phyloP scores from a whole-genome alignment of 2,113 vertebrate species.

The Osmerus mordax region DNA sequence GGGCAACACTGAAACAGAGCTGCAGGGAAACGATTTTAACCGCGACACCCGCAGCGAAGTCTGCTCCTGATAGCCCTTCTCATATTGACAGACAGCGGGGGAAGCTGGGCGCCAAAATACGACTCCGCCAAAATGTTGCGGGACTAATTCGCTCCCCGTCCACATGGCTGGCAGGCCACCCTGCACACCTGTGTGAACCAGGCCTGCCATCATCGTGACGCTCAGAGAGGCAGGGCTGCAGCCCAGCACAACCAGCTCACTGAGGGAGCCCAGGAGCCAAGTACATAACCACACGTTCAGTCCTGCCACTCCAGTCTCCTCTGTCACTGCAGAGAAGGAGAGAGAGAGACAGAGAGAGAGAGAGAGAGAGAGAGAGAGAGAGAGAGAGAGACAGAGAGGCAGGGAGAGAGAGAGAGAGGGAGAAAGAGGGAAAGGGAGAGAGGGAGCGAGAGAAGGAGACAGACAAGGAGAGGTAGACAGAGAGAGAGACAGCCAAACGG shows the following conservation, averaged over 20 bases:
- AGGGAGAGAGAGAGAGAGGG: neutral
- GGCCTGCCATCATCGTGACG: slow-evolving; percentile 9
- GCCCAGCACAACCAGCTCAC: neutral
- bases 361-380: neutral
- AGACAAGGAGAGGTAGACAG: neutral
- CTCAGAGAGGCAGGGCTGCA: neutral
- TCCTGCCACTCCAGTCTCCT: slow-evolving; percentile 13
- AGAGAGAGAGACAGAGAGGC: neutral
- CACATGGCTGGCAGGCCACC: slow-evolving; percentile 14
- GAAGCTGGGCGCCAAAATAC: neutral
- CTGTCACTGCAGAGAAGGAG: neutral
- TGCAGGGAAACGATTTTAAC: slow-evolving; percentile 20
- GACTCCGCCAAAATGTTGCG: slow-evolving; percentile 26
- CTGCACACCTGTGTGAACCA: slow-evolving; percentile 41
- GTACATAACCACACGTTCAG: slow-evolving; percentile 22
- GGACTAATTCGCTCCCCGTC: slow-evolving; percentile 39
- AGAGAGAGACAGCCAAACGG: neutral
- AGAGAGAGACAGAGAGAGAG: neutral
- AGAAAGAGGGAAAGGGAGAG: neutral
- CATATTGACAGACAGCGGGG: slow-evolving; percentile 12
- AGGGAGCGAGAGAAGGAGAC: neutral
- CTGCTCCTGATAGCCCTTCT: slow-evolving; percentile 28
- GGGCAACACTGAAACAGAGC: slow-evolving; percentile 31
- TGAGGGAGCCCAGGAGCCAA: slow-evolving; percentile 10
- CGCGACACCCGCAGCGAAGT: slow-evolving; percentile 52